A percentile compares a stretch with the other conserved stretches of the same genome.
Conservation (phyloP, 1,140 invertebrate species). For the Alviniconcha marisindica region DNA sequence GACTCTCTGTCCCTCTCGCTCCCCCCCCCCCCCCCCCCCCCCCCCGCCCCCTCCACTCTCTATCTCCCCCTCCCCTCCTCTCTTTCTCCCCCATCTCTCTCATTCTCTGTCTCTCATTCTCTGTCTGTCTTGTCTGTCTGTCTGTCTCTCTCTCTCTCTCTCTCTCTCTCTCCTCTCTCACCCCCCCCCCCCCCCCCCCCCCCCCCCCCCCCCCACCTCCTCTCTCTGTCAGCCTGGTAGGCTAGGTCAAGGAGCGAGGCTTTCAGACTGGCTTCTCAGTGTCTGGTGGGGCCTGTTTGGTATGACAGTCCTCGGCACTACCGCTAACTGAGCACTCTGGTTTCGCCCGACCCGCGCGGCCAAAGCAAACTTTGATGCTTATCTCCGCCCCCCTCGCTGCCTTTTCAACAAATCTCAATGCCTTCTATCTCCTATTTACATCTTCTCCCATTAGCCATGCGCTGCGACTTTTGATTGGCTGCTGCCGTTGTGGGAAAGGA, state of each 20-base stretch:
- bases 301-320: not conserved
- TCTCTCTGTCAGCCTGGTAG: not conserved
- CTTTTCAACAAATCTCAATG: constrained; percentile 31
- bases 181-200: not conserved
- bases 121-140: not conserved
- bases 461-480: constrained; percentile 19
- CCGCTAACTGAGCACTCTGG: not conserved
- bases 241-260: too few species aligned
- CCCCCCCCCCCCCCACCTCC: too few species aligned
- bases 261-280: not conserved
- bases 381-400: not conserved
- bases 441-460: constrained; percentile 9
- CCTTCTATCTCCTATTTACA: constrained; percentile 29
- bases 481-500: not conserved
- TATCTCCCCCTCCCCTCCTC: too few species aligned
- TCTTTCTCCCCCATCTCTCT: too few species aligned
- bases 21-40: too few species aligned
- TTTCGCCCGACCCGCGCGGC: not conserved
- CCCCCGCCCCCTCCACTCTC: too few species aligned
- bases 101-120: too few species aligned
- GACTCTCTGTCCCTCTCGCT: too few species aligned
- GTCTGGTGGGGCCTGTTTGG: not conserved
- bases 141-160: not conserved
- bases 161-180: not conserved
- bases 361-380: constrained; percentile 32